Percentiles rank a stretch among this genome's conserved stretches.
Conservation (phyloP, 2,797 vertebrate genomes). For the Oryzias sinensis region DNA sequence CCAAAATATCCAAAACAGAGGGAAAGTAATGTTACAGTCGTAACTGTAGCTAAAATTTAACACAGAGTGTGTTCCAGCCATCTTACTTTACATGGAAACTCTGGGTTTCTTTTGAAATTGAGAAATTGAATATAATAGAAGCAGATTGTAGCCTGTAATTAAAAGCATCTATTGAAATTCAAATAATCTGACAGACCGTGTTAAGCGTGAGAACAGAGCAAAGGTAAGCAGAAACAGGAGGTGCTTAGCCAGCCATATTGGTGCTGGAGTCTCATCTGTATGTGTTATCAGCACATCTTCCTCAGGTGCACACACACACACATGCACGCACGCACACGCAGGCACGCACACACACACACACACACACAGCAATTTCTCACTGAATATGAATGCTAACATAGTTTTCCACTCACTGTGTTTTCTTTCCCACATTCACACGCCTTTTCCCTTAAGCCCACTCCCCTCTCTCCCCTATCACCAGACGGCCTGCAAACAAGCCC, state of each 20-base stretch:
- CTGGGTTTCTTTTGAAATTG: constrained; percentile 10
- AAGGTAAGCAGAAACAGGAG: constrained; percentile 79
- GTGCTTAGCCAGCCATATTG: constrained; percentile 80
- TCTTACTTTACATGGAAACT: not conserved
- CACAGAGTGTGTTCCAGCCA: too few relatives aligned
- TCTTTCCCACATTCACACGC: constrained; percentile 37
- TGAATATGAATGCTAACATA: constrained; percentile 59
- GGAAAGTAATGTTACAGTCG: too few relatives aligned
- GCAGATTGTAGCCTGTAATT: constrained; percentile 63
- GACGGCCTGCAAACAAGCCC: constrained; percentile 73
- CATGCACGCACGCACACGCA: constrained; percentile 19
- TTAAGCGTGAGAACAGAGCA: constrained; percentile 53
- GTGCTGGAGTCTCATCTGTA: constrained; percentile 77
- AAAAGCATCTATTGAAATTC: constrained; percentile 65
- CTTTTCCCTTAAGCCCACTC: constrained; percentile 62
- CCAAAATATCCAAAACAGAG: too few relatives aligned
- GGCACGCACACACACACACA: too few relatives aligned
- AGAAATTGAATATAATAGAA: constrained; percentile 53
- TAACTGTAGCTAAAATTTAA: too few relatives aligned
- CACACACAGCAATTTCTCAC: constrained; percentile 34
- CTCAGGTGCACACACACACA: constrained; percentile 39
- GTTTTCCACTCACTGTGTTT: constrained; percentile 21
- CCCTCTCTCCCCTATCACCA: constrained; percentile 60
- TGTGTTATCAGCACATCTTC: constrained; percentile 77
- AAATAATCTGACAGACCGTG: constrained; percentile 55